These are phyloP conservation scores for Eupeodes latifasciatus DNA, from an alignment of 2,888 invertebrate species.

Conservation along the genomic window DNA sequence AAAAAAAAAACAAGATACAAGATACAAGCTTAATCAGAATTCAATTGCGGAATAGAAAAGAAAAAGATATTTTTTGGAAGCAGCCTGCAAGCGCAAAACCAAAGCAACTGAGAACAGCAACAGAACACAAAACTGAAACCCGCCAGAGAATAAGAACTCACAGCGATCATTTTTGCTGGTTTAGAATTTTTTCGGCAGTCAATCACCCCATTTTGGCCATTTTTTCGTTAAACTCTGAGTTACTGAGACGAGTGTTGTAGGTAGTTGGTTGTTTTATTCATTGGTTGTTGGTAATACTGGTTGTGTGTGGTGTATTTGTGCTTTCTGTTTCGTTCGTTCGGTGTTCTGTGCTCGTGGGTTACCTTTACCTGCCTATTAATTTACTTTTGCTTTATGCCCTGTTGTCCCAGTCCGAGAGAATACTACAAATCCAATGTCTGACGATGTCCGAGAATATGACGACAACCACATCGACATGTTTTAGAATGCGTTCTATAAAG, in stretches of 20 bases:
- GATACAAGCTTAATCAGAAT: slow-evolving; percentile 60
- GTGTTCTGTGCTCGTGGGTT: slow-evolving; percentile 8
- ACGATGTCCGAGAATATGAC: slow-evolving; percentile 28
- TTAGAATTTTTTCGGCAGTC: slow-evolving; percentile 74
- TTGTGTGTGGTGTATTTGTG: slow-evolving; percentile 16
- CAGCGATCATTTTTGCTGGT: slow-evolving; percentile 60
- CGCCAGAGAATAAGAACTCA: background rate
- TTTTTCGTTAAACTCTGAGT: slow-evolving; percentile 11
- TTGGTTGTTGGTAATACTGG: background rate
- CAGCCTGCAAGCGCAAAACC: background rate
- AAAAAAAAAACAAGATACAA: background rate
- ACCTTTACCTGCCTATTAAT: slow-evolving; percentile 32
- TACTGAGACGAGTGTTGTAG: background rate
- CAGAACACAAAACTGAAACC: slow-evolving; percentile 10
- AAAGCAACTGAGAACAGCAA: slow-evolving; percentile 19
- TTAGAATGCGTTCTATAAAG: slow-evolving; percentile 45
- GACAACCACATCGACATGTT: background rate
- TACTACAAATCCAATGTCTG: background rate
- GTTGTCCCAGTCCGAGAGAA: slow-evolving; percentile 15
- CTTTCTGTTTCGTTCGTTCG: slow-evolving; percentile 35
- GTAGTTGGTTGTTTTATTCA: slow-evolving; percentile 15
- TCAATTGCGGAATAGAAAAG: slow-evolving; percentile 61
- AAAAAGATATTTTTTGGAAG: slow-evolving; percentile 7
- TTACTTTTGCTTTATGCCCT: slow-evolving; percentile 31
- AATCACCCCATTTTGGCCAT: slow-evolving; percentile 69